These are phyloP conservation scores for Setipinna tenuifilis DNA, from an alignment of 2,797 vertebrate genomes.

Conservation along the genomic window DNA sequence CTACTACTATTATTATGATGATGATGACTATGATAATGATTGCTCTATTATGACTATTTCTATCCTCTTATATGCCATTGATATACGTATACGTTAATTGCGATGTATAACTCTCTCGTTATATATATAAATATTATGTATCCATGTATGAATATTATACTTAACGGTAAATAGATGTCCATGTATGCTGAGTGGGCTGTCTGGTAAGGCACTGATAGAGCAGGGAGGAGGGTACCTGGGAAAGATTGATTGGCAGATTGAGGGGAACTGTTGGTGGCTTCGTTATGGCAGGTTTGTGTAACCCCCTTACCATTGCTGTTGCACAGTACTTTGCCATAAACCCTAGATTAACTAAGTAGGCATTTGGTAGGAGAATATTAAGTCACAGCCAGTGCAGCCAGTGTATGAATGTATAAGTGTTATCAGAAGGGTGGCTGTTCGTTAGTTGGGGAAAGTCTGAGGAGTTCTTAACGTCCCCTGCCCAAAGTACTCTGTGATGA, in stretches of 20 bases:
- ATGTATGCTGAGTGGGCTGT: conserved; percentile 69
- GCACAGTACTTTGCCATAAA: background rate
- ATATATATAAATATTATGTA: conserved; percentile 72
- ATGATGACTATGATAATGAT: conserved; percentile 78
- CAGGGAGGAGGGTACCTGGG: background rate
- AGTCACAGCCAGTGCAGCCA: background rate
- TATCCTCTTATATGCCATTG: conserved; percentile 83
- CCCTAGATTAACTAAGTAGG: background rate
- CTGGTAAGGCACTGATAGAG: conserved; percentile 53
- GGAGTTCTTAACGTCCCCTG: background rate
- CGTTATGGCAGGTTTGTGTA: background rate
- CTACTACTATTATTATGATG: conserved; percentile 64
- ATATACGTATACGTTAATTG: conserved; percentile 83
- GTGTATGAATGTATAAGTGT: background rate
- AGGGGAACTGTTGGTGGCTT: background rate
- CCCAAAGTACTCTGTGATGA: background rate
- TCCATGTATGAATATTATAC: conserved; percentile 82
- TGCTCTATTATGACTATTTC: conserved; percentile 77
- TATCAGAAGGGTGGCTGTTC: background rate
- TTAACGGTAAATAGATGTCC: conserved; percentile 74
- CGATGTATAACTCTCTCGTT: conserved; percentile 81
- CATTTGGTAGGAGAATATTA: background rate
- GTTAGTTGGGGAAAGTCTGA: background rate
- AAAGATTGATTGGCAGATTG: background rate
- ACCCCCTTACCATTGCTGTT: background rate